These are phyloP conservation scores for Austrofundulus limnaeus DNA, from an alignment of 2,113 vertebrate species.

Conservation along the genomic window DNA sequence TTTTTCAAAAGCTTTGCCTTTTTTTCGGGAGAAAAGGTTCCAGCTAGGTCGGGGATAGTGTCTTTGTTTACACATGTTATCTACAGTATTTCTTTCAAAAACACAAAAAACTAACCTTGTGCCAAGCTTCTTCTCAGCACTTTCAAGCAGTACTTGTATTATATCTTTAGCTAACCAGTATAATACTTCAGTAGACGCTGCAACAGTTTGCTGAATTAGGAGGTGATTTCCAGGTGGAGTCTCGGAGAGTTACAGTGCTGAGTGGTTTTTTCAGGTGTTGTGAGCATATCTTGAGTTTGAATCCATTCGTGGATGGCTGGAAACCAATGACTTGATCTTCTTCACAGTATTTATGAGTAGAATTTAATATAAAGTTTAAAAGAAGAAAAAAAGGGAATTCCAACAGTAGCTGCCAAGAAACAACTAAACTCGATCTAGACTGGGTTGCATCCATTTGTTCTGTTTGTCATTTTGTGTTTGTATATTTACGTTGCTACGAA, in stretches of 20 bases:
- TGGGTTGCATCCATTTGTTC: conserved; percentile 39
- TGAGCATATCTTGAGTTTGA: conserved; percentile 39
- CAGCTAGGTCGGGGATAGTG: conserved; percentile 71
- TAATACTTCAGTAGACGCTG: conserved; percentile 74
- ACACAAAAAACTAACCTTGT: conserved; percentile 78
- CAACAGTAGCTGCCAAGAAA: conserved; percentile 63
- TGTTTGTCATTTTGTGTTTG: conserved; percentile 29
- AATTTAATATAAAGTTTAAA: conserved; percentile 29
- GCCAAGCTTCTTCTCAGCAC: conserved; percentile 79
- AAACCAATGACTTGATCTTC: conserved; percentile 48
- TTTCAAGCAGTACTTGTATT: conserved; percentile 77
- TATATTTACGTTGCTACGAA: conserved; percentile 24
- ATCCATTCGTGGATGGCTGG: conserved; percentile 47
- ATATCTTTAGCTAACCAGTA: conserved; percentile 75
- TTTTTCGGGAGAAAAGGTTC: conserved; percentile 60
- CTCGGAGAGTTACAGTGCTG: conserved; percentile 25
- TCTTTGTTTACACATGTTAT: conserved; percentile 82
- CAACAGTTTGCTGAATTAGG: conserved; percentile 57
- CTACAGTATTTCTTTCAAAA: conserved; percentile 73
- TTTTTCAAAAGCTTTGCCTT: conserved; percentile 65
- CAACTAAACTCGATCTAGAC: conserved; percentile 42
- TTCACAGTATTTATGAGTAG: conserved; percentile 33
- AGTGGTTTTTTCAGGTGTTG: conserved; percentile 17
- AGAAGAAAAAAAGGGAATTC: conserved; percentile 5
- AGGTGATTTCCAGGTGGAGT: conserved; percentile 35